phyloP scores from a whole-genome alignment of 2,888 invertebrate genomes.

The Exephanes ischioxanthus region DNA sequence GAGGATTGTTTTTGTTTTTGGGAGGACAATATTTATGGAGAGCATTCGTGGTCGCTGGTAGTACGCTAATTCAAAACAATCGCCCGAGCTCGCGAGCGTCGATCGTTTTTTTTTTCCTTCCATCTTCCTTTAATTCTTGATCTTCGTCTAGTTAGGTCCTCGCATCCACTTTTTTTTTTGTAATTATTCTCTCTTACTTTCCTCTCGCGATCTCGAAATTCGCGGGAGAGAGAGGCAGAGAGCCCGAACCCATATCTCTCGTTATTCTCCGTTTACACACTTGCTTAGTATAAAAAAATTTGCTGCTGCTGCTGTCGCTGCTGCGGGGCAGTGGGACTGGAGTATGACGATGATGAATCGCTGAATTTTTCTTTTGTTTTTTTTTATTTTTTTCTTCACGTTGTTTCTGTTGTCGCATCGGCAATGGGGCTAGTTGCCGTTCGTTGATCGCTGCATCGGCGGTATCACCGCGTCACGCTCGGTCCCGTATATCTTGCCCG shows the following conservation, averaged over 20 bases:
- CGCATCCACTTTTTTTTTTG: constrained; percentile 21
- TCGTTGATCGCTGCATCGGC: constrained; percentile 86
- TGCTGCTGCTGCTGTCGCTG: constrained; percentile 77
- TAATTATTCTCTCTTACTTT: constrained; percentile 39
- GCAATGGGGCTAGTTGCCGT: constrained; percentile 85
- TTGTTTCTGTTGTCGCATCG: constrained; percentile 42
- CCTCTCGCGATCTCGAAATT: constrained; percentile 35
- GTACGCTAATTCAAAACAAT: constrained; percentile 36
- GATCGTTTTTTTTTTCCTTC: constrained; percentile 34
- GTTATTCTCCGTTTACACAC: constrained; percentile 36
- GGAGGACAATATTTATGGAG: background rate
- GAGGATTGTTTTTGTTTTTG: constrained; percentile 4
- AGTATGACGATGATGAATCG: constrained; percentile 76
- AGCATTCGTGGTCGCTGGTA: constrained; percentile 42
- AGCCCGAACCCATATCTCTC: constrained; percentile 4
- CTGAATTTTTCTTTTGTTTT: constrained; percentile 43
- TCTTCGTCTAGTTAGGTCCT: constrained; percentile 45
- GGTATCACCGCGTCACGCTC: constrained; percentile 86
- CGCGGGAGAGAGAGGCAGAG: background rate
- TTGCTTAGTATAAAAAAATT: constrained; percentile 81
- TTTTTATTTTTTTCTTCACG: constrained; percentile 17
- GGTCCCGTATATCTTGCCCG: constrained; percentile 99
- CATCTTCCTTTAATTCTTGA: constrained; percentile 32
- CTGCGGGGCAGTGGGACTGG: constrained; percentile 83
- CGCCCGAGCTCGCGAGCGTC: constrained; percentile 26